phyloP scores from a whole-genome alignment of 2,797 vertebrate species.

The Agapornis canus region DNA sequence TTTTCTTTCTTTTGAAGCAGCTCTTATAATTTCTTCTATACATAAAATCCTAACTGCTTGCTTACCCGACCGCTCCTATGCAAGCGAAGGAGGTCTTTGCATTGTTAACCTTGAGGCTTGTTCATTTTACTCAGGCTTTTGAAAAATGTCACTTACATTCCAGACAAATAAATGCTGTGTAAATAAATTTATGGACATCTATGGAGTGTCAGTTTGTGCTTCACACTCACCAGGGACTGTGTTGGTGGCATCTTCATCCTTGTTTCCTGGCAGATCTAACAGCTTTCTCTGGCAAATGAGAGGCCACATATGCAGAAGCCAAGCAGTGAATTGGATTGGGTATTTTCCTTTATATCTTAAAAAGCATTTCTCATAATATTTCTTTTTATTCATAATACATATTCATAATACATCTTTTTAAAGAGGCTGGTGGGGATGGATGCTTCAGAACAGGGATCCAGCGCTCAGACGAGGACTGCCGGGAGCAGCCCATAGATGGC shows the following conservation, averaged over 20 bases:
- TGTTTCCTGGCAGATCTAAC: background rate
- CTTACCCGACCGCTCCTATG: background rate
- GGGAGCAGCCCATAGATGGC: constrained; percentile 46
- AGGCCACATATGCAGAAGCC: background rate
- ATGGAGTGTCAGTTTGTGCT: background rate
- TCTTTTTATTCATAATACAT: no score
- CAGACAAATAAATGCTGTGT: background rate
- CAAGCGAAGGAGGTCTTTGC: background rate
- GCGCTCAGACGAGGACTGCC: background rate
- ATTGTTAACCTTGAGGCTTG: background rate
- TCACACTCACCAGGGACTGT: background rate
- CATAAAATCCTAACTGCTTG: background rate
- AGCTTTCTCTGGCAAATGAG: background rate
- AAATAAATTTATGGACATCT: background rate
- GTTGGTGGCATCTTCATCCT: background rate
- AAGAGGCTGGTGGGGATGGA: accelerated
- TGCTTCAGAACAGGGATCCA: accelerated
- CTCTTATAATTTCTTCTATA: background rate
- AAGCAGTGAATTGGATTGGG: background rate
- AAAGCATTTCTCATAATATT: accelerated
- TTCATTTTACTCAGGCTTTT: background rate
- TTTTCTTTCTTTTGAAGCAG: background rate
- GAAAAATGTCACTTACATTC: background rate
- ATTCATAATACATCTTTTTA: accelerated
- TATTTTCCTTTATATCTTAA: background rate